Conservation (phyloP, 2,888 invertebrate species). For the Torymus aiolomorphi region DNA sequence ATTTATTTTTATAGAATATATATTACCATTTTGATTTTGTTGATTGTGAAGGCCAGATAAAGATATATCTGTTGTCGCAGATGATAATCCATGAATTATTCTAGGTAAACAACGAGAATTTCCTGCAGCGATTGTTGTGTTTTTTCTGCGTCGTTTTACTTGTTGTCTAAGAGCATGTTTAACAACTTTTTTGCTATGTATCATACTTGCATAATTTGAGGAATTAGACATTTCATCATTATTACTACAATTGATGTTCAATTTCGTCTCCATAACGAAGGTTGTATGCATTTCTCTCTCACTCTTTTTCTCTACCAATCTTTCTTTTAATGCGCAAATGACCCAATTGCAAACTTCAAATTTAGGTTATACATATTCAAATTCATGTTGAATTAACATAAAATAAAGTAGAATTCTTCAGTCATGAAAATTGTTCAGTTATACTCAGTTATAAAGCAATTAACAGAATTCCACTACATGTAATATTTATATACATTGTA, state of each 20-base stretch:
- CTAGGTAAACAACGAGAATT: slow-evolving; percentile 83
- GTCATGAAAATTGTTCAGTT: no score
- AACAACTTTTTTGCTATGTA: slow-evolving; percentile 81
- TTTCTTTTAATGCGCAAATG: no score
- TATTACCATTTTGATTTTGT: slow-evolving; percentile 57
- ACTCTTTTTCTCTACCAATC: no score
- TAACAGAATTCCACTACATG: no score
- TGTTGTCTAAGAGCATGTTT: slow-evolving; percentile 87
- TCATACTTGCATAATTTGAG: slow-evolving; percentile 72
- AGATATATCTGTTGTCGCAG: slow-evolving; percentile 74
- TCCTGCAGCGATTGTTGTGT: slow-evolving; percentile 82
- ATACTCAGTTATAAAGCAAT: no score
- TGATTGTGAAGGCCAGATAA: slow-evolving; percentile 67
- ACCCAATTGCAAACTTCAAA: no score
- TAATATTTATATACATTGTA: no score
- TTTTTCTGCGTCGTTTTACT: slow-evolving; percentile 88
- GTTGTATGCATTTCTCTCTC: slow-evolving; percentile 3
- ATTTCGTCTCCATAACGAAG: slow-evolving; percentile 49
- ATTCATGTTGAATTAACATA: no score
- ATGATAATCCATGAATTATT: slow-evolving; percentile 80
- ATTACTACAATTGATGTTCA: slow-evolving; percentile 57
- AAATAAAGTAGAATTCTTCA: no score
- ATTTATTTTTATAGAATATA: slow-evolving; percentile 5
- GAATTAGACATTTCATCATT: slow-evolving; percentile 70
- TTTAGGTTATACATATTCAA: no score